Base-by-base conservation (phyloP, 2,113 vertebrate species). In the Phyllostomus hastatus region DNA sequence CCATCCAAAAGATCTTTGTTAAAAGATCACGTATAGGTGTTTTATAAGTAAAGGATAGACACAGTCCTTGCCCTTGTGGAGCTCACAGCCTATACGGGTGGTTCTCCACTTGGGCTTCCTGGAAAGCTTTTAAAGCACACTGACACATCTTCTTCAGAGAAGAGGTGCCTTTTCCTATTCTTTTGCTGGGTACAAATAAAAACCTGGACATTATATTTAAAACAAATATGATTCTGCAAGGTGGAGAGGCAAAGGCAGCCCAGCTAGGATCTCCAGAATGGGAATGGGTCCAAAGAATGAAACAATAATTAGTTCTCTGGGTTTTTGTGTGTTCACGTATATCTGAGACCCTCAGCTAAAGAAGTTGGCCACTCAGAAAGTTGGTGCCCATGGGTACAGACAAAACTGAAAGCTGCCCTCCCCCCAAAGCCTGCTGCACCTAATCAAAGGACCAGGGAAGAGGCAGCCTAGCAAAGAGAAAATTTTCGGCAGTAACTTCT, bases 131-230 rank as follows among this genome's bases (percentile, higher is more conserved):
- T 43, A 52, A 79, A 41, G 66, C 43, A 17, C 54, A 67, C 14
- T 33, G 72, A 76, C 41, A 90, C 35, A 22, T 92, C 19, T 95
- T 95, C 22, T 95, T 95, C 67, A 64, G 20, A 66, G 35, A 75
- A 66, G 43, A 70, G 6, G 8, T 24, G 31, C 1, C 66, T 92
- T 52, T 9, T 10, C 57, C 50, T 91, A 35, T 59, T 50, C 67
- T 86, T 95, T 31, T 61, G 19, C 50, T 69, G 64, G 87, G 19
- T 38, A 69, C 59, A 91, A 54, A 35, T 72, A 66, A 78, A 89
- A 90, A 50, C 26, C 16, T 64, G 35, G 35, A 69, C 17, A 46
- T 24, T 66, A 26, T 16, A 46, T 67, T 72, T 64, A 80, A 94
- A 59, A 84, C 31, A 94, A 80, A 73, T 7, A 59, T 46, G 86